Evolutionary conservation across 2,888 invertebrate genomes (phyloP), one percentile per base, ranked within the genome.

Genomic region (Aphodius sticticus): DNA sequence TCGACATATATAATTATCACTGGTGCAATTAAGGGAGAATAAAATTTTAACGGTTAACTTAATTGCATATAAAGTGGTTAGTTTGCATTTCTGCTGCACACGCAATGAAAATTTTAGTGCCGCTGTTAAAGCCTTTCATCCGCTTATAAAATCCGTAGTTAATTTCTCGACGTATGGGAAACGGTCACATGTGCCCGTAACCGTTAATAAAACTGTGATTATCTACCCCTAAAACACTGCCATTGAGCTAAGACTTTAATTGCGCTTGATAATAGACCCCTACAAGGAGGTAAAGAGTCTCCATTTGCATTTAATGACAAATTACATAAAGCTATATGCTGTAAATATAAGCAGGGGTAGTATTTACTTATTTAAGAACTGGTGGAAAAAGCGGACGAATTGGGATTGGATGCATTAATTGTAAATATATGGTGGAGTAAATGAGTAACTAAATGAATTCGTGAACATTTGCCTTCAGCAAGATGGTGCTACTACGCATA

Each of bases 1-100:
- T 53, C 53, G 53, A 53, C 53, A 53, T 53, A 53, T 53, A 53
- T 53, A 53, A 53, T 53, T 12, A 53, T 53, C 53, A 53, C 53
- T 9, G 53, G 77, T 76, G 78, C 78, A 81, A 81, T 79, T 81
- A 79, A 82, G 36, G n/a, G 16, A 6, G 36, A 74, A 74, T 74
- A 74, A 74, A 74, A 36, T 74, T 74, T 16, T 74, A 74, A 74
- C 35, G 74, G 3, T 26, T 74, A 74, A 36, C 3, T 74, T 74
- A 74, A 74, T 74, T 74, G 74, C 74, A 74, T 74, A 74, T 74
- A 74, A 74, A 74, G 74, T 74, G 74, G 53, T 26, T 74, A 74
- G 15, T 74, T 74, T 16, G 74, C 74, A 26, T 26, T 26, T 36
- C n/a, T 36, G 74, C 9, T 53, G 53, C 53, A 72, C 72, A 72